Conservation (phyloP, 1,140 invertebrate species). For the Danaus plexippus region DNA sequence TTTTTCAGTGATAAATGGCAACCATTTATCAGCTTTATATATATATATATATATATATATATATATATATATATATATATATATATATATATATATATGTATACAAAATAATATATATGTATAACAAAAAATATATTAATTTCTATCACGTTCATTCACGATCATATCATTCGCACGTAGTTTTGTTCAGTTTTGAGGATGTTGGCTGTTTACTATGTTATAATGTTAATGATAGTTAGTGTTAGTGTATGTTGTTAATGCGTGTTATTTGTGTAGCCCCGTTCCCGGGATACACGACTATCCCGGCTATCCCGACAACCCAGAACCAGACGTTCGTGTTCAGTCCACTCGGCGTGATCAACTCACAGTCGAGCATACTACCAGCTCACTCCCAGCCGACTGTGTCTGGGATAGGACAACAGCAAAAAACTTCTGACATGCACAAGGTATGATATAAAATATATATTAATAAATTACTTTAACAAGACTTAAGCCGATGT, state of each 20-base stretch:
- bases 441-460: slow-evolving; percentile 53
- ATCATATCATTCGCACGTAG: no score
- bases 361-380: slow-evolving; percentile 78
- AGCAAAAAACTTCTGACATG: slow-evolving; percentile 68
- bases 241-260: background rate
- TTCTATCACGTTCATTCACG: no score
- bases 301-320: slow-evolving; percentile 83
- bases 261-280: slow-evolving; percentile 54
- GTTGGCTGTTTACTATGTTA: no score
- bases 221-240: background rate
- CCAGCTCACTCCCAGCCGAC: slow-evolving; percentile 72
- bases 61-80: no score
- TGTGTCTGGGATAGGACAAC: slow-evolving; percentile 54
- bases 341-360: slow-evolving; percentile 79
- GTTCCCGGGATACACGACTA: slow-evolving; percentile 79
- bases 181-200: no score
- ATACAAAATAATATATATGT: no score
- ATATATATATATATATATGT: no score
- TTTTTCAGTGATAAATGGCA: no score
- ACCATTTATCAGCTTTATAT: no score
- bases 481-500: no score
- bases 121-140: no score
- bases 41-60: no score
- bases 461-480: slow-evolving; percentile 3
- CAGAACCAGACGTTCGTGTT: slow-evolving; percentile 86